These are phyloP conservation scores for Corythoichthys intestinalis DNA, from an alignment of 2,113 vertebrate species.

Conservation along the genomic window DNA sequence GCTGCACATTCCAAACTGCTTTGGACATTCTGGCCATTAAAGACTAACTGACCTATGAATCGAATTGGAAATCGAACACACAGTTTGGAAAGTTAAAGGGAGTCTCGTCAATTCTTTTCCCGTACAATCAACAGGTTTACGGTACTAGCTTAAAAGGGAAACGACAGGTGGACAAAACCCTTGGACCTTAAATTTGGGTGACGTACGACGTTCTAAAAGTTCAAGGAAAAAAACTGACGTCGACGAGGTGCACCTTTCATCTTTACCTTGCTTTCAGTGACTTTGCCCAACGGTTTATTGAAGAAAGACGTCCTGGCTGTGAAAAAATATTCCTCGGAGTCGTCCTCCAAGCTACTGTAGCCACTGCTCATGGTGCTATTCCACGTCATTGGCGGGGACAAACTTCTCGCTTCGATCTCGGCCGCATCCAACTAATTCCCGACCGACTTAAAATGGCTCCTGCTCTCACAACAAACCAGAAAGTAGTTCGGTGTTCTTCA, in stretches of 20 bases:
- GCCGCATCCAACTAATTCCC: constrained; percentile 44
- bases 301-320: constrained; percentile 95
- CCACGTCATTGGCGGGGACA: constrained; percentile 78
- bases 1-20: neutral
- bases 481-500: neutral
- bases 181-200: no score
- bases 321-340: constrained; percentile 95
- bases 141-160: neutral
- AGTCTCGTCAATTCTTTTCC: neutral
- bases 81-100: neutral
- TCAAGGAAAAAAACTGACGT: neutral
- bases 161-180: constrained; percentile 29
- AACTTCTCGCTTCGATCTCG: constrained; percentile 41
- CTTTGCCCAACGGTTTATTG: constrained; percentile 81
- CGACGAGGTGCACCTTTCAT: neutral
- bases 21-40: constrained; percentile 1
- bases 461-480: neutral
- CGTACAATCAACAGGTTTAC: neutral
- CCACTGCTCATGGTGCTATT: constrained; percentile 96
- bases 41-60: no score
- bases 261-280: constrained; percentile 70
- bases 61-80: neutral
- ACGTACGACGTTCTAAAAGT: neutral
- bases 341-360: constrained; percentile 95
- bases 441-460: neutral